A percentile compares a stretch with the other conserved stretches of the same genome.
Evolutionary conservation across 1,140 invertebrate genomes (phyloP).

Genomic region (Philotrypesis tridentata): DNA sequence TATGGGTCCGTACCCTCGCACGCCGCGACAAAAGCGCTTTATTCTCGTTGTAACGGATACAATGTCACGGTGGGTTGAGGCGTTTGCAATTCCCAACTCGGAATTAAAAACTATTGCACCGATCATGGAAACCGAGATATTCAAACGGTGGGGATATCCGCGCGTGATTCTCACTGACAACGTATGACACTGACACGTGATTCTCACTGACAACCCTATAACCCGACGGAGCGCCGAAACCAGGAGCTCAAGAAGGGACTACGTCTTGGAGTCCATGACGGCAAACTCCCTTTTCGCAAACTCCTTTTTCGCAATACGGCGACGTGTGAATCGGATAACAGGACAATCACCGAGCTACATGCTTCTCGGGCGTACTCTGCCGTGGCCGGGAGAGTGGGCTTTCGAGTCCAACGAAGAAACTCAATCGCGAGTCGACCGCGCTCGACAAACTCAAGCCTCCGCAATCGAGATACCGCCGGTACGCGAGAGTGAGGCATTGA

Average conservation of each 20-base stretch:
- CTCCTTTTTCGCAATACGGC: slow-evolving; percentile 35
- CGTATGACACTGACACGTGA: not conserved
- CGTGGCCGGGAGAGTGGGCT: slow-evolving; percentile 38
- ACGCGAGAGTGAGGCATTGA: not conserved
- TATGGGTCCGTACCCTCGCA: slow-evolving; percentile 44
- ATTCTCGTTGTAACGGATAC: slow-evolving; percentile 41
- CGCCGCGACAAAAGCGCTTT: not conserved
- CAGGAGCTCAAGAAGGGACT: slow-evolving; percentile 37
- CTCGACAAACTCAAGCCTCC: not conserved
- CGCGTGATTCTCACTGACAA: slow-evolving; percentile 1
- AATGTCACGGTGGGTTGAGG: slow-evolving; percentile 50
- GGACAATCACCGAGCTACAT: slow-evolving; percentile 41
- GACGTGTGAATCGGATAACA: slow-evolving; percentile 36
- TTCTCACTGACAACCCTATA: not conserved
- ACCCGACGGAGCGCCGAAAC: slow-evolving; percentile 5
- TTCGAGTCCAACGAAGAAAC: not conserved
- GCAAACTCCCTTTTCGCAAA: slow-evolving; percentile 14
- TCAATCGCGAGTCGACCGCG: not conserved
- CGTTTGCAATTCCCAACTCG: slow-evolving; percentile 1
- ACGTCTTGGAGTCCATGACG: not conserved
- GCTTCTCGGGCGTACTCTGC: slow-evolving; percentile 6
- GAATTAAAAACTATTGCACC: not conserved
- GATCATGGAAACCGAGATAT: slow-evolving; percentile 34
- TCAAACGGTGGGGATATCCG: not conserved
- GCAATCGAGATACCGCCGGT: not conserved